Base-by-base conservation (phyloP, 2,797 vertebrate species). In the Echiichthys vipera region DNA sequence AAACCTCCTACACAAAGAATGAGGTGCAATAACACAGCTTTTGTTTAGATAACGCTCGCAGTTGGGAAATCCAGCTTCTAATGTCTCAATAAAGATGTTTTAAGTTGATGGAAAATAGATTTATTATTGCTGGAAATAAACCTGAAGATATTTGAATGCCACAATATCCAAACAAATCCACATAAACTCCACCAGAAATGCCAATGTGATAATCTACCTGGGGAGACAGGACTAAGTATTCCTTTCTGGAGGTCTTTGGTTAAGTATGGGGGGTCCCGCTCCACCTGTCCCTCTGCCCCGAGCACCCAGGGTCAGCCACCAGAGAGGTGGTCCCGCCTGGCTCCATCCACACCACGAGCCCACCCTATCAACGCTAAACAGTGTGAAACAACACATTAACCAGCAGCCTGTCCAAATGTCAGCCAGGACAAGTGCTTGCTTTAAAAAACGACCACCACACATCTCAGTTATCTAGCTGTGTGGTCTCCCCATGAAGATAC, bases 301-400 rank as follows among this genome's bases (percentile, higher is more conserved):
- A 82, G 69, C 69, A 67, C 49, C 77, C 80, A 88, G 84, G 89
- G 90, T 93, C 92, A 91, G 63, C 78, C 74, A 77, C 71, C 74
- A 86, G 71, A 80, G 91, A 88, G 88, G 91, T 91, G 92, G 91
- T 92, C 84, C 76, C 25, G 39, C 70, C 53, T 76, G 81, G 74
- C 84, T 84, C 66, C 78, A 43, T 80, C 85, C 85, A 83, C 87
- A 85, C 71, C 79, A 27, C 67, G 22, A 68, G 85, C 83, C 80
- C 86, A 77, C 74, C 85, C 88, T 74, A 86, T 87, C 88, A 89
- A 82, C 68, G 63, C 91, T 93, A 89, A 92, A 92, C 90, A 89
- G 92, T 93, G 91, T 94, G 94, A 94, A 93, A 93, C 92, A 92
- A 91, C 88, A 92, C 88, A 94, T 90, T 92, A 92, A 91, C 85